phyloP scores from a whole-genome alignment of 1,140 invertebrate species.

The Aleiodes sp. region DNA sequence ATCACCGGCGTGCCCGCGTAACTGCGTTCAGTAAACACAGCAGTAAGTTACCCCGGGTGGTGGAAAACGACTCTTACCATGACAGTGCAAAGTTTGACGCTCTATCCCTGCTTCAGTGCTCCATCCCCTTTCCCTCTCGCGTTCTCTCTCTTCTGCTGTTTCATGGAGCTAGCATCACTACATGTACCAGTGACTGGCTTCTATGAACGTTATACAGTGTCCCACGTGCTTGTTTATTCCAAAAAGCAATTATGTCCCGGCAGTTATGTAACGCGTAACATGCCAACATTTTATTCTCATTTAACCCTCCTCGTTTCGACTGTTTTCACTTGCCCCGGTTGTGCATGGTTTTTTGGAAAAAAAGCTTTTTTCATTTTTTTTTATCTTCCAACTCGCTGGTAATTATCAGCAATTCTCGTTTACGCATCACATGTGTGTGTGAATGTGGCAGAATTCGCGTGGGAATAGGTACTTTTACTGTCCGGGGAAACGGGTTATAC shows the following conservation, averaged over 20 bases:
- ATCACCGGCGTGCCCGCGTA: constrained; percentile 40
- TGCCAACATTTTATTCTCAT: background rate
- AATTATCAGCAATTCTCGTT: constrained; percentile 1
- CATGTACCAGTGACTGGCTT: background rate
- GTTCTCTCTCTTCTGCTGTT: background rate
- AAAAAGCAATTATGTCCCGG: constrained; percentile 55
- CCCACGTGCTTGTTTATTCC: constrained; percentile 52
- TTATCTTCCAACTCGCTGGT: background rate
- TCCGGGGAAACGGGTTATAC: constrained; percentile 6
- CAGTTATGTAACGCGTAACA: constrained; percentile 24
- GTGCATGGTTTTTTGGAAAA: too few species aligned
- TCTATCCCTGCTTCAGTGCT: constrained; percentile 19
- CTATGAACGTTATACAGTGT: constrained; percentile 6
- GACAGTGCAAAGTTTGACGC: constrained; percentile 61
- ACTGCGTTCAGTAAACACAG: constrained; percentile 63
- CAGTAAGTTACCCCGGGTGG: constrained; percentile 55
- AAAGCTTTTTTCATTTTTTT: background rate
- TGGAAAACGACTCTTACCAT: constrained; percentile 52
- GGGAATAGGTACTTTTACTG: background rate
- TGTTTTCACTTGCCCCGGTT: background rate
- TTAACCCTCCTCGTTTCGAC: background rate
- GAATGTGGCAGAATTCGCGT: background rate
- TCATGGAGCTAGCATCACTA: background rate
- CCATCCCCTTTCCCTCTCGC: constrained; percentile 1
- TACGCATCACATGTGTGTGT: background rate